Conservation (phyloP, 2,113 vertebrate species). For the Lethenteron reissneri region DNA sequence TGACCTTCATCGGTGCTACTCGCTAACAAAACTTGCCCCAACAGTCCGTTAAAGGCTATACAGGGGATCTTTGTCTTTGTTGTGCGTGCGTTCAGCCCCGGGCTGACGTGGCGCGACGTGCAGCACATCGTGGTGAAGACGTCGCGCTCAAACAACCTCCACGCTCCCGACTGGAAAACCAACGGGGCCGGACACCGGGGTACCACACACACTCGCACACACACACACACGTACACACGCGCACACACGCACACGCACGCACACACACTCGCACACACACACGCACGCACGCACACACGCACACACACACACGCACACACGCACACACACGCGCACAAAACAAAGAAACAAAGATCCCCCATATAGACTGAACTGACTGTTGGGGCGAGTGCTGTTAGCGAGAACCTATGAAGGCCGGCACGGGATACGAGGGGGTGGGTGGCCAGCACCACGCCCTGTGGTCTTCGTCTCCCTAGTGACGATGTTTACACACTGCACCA, state of each 20-base stretch:
- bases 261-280: not conserved
- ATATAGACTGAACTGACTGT: no score
- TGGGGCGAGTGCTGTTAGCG: no score
- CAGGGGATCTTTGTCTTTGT: no score
- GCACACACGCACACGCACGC: not conserved
- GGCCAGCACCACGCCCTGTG: no score
- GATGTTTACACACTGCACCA: no score
- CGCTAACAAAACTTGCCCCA: no score
- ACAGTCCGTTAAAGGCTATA: no score
- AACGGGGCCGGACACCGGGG: constrained; percentile 57
- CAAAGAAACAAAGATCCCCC: no score
- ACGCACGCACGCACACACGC: not conserved
- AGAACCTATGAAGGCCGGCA: no score
- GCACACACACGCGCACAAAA: not conserved
- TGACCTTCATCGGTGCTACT: no score
- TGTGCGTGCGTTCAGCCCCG: constrained; percentile 23
- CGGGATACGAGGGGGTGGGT: no score
- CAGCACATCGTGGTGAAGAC: constrained; percentile 72
- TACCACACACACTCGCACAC: constrained; percentile 12
- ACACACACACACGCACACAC: not conserved
- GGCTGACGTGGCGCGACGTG: constrained; percentile 65
- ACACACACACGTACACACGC: not conserved
- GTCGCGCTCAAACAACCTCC: constrained; percentile 46
- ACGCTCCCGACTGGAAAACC: constrained; percentile 57
- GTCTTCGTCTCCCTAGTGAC: no score